Evolutionary conservation across 2,888 invertebrate genomes (phyloP), one percentile per base, ranked within the genome.

Genomic region (Octodonta nipae): DNA sequence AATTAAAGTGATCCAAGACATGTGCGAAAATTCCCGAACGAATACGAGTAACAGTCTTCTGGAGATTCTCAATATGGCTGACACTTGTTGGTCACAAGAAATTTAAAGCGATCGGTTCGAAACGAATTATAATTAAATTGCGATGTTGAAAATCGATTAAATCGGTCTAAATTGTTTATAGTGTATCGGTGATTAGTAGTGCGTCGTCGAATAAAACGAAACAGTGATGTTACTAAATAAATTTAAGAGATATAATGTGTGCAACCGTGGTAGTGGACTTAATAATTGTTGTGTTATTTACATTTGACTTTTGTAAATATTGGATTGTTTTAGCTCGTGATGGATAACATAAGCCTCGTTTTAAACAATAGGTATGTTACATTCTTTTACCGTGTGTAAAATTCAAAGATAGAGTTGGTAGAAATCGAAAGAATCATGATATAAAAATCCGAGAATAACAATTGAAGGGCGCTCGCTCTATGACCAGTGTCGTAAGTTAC

Each of bases 11-110:
- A n/a, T n/a, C n/a, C n/a, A n/a, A n/a, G n/a, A n/a, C n/a, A n/a
- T n/a, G n/a, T n/a, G n/a, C n/a, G n/a, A n/a, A n/a, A n/a, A n/a
- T n/a, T n/a, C n/a, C n/a, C n/a, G n/a, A n/a, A n/a, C n/a, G n/a
- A n/a, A n/a, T n/a, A n/a, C n/a, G n/a, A n/a, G n/a, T n/a, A n/a
- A n/a, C n/a, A n/a, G n/a, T n/a, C n/a, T n/a, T n/a, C n/a, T n/a
- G n/a, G 14, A 27, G 27, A 26, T 13, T 27, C 35, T 37, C 57
- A 60, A 60, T 47, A 60, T 60, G 60, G 60, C 60, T 58, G 58
- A 58, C 60, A 60, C 60, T 60, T 60, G 60, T 60, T 60, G 59
- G 59, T 59, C 47, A 44, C 42, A n/a, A n/a, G 42, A 43, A 44
- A 47, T 47, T 46, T 47, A 39, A 54, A 47, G 50, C 44, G 45